Evolutionary conservation across 2,888 invertebrate species (phyloP).

Genomic region (Acrobasis repandana): DNA sequence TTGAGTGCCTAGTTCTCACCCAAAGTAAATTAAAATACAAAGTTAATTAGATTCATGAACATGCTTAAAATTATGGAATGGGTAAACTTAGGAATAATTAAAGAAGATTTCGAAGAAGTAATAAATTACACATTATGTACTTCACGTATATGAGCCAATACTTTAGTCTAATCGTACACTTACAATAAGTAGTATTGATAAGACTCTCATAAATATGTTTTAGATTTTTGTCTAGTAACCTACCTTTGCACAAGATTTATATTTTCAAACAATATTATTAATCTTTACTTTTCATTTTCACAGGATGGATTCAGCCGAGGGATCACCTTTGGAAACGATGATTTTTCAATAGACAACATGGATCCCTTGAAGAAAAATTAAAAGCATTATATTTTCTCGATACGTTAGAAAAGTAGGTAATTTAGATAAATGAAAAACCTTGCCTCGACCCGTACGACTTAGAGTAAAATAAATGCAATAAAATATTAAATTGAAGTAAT

Average conservation of each 20-base stretch:
- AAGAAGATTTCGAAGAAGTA: no score
- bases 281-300: slow-evolving; percentile 49
- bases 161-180: no score
- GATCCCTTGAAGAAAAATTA: slow-evolving; percentile 93
- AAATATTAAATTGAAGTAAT: slow-evolving; percentile 39
- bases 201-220: neutral
- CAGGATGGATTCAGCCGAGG: slow-evolving; percentile 96
- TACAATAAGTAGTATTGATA: no score
- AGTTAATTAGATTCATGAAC: no score
- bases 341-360: slow-evolving; percentile 96
- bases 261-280: neutral
- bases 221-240: neutral
- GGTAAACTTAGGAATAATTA: no score
- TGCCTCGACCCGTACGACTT: slow-evolving; percentile 60
- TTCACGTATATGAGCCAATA: no score
- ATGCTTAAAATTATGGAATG: no score
- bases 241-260: neutral
- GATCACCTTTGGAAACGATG: slow-evolving; percentile 94
- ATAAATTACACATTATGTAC: no score
- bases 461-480: slow-evolving; percentile 56
- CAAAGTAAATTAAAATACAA: no score
- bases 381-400: slow-evolving; percentile 40
- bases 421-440: slow-evolving; percentile 48
- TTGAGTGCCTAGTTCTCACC: no score
- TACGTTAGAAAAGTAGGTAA: slow-evolving; percentile 44